Base-by-base conservation (phyloP, 2,113 vertebrate species). In the Ovis canadensis region DNA sequence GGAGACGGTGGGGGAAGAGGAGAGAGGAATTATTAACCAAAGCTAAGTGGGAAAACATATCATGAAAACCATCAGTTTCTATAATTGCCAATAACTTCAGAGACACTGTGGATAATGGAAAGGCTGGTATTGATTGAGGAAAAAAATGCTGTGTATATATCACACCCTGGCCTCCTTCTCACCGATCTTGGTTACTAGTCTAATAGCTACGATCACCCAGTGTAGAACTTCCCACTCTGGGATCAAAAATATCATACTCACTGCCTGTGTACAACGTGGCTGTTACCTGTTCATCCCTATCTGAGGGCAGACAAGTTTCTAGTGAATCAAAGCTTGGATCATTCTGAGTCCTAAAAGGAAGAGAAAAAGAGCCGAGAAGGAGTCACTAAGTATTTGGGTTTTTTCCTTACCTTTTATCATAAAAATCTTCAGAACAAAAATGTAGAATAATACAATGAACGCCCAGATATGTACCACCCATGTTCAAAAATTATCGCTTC, bases 231-330 rank as follows among this genome's bases (percentile, higher is more conserved):
- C 40, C 40, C 54, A 80, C 43, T 89, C 74, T 54, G 40, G 59
- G 6, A 19, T 74, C 88, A 94, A 82, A 93, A 93, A 93, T 12
- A 71, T 29, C 54, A 86, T 27, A 13, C 59, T 5, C 62, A 19
- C 17, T 36, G 9, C 95, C 29, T 10, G 33, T 6, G 7, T 45
- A 11, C 21, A 12, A 50, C 6, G 3, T 25, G 8, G 16, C 40
- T 85, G 40, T 98, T 98, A 99, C 98, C 98, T 98, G 96, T 11
- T 31, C 7, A 1, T 84, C 25, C 10, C 50, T 91, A 83, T 81
- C 62, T 4, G 90, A 99, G 3, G 1, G 71, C 77, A 91, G 57
- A 52, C 98, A 99, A 36, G 77, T 21, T 67, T 6, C 87, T 33
- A 91, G n/a, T 25, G 90, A 94, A 48, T 88, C 89, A 74, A 90